Percentiles rank a stretch among this genome's conserved stretches.
Evolutionary conservation across 2,113 vertebrate species (phyloP).

Genomic region (Amia ocellicauda): DNA sequence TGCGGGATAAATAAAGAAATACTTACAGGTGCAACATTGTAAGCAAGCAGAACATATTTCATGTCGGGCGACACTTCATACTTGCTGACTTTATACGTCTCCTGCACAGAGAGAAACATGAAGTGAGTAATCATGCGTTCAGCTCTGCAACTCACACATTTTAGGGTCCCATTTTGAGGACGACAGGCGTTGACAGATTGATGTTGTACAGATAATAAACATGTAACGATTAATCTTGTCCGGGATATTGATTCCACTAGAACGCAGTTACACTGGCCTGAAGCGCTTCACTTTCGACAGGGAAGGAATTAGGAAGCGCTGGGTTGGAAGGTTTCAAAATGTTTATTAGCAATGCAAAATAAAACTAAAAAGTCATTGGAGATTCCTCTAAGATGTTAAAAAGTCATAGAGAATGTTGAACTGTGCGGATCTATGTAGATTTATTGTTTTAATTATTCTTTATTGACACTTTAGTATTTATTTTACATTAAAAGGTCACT

Average conservation of each 20-base stretch:
- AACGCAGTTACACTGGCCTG: slow-evolving; percentile 30
- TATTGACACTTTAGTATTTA: too few relatives aligned
- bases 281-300: too few relatives aligned
- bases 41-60: slow-evolving; percentile 88
- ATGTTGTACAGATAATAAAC: slow-evolving; percentile 27
- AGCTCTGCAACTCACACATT: slow-evolving; percentile 43
- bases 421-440: too few relatives aligned
- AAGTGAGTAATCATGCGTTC: slow-evolving; percentile 43
- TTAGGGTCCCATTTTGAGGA: slow-evolving; percentile 33
- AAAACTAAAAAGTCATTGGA: too few relatives aligned
- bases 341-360: too few relatives aligned
- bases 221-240: slow-evolving; percentile 51
- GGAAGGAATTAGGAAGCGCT: too few relatives aligned
- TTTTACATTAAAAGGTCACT: too few relatives aligned
- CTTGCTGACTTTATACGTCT: slow-evolving; percentile 85
- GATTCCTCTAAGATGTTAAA: too few relatives aligned
- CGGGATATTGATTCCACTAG: slow-evolving; percentile 29
- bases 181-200: slow-evolving; percentile 50
- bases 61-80: slow-evolving; percentile 91
- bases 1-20: neutral
- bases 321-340: too few relatives aligned
- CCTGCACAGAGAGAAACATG: slow-evolving; percentile 58
- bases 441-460: too few relatives aligned
- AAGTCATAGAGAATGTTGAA: too few relatives aligned
- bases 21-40: slow-evolving; percentile 86